Conservation (phyloP, 2,888 invertebrate genomes). For the Halictus ligatus region DNA sequence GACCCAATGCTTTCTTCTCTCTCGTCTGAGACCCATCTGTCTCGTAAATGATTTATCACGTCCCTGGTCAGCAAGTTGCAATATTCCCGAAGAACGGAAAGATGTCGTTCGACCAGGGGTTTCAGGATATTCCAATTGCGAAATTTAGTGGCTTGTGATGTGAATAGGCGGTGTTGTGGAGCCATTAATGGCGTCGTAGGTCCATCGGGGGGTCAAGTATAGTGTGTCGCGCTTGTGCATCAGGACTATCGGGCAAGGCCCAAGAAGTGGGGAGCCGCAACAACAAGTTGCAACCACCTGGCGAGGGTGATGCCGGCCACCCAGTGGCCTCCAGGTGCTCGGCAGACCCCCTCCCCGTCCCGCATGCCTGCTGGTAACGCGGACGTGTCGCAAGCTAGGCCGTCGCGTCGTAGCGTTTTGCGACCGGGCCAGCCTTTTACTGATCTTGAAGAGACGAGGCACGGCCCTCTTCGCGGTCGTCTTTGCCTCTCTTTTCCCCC, state of each 20-base stretch:
- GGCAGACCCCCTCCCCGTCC: conserved; percentile 69
- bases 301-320: conserved; percentile 76
- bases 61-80: neutral
- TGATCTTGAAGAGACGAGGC: neutral
- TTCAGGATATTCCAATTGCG: neutral
- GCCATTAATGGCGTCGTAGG: neutral
- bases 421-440: conserved; percentile 11
- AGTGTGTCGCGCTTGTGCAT: conserved; percentile 12
- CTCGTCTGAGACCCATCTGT: no score
- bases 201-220: conserved; percentile 6
- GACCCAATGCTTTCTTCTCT: no score
- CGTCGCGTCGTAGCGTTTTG: neutral
- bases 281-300: conserved; percentile 82
- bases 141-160: neutral
- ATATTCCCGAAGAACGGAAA: neutral
- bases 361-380: conserved; percentile 62
- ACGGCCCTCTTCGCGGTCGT: neutral
- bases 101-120: neutral
- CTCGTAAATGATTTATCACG: no score
- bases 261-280: conserved; percentile 72
- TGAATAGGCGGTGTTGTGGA: neutral
- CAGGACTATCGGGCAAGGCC: conserved; percentile 27
- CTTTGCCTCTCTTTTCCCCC: neutral
- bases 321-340: conserved; percentile 80
- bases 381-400: neutral